Evolutionary conservation across 2,797 vertebrate species (phyloP), one percentile per base, ranked within the genome.

Genomic region (Thaleichthys pacificus): DNA sequence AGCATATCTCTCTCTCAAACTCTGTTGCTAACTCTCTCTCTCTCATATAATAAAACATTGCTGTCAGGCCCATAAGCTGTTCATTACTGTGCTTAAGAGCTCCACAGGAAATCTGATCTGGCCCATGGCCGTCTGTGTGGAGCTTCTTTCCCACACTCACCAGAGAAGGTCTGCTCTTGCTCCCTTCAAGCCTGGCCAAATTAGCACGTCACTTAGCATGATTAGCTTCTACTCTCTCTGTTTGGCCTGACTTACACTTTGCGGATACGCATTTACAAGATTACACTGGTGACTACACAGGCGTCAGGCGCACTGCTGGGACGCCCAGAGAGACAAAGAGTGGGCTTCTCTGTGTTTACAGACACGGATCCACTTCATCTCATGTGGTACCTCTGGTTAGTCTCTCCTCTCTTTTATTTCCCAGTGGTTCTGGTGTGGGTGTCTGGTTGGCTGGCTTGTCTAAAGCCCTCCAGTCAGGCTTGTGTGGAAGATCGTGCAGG

Each of bases 81-180:
- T 61, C 54, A 61, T 83, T 70, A 70, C 74, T 63, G 24, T 74
- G 66, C 49, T 61, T 22, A 47, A 80, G 67, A 64, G 78, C 66
- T 83, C 75, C 69, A 79, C 76, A 72, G 80, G 89, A 88, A 92
- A 91, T 82, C 73, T 4, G 70, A 92, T 85, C 85, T 70, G 73
- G 8, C 64, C 77, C 57, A 65, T 65, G 70, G 8, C 61, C 77
- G 15, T 54, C 67, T 66, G 72, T 89, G 84, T 80, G 77, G 85
- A 86, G 77, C 70, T 70, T 80, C 54, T 74, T 92, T 93, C 89
- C 89, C 89, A 87, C 89, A 91, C 81, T 57, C 49, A 54, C 77
- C 82, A 38, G 82, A 82, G 77, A 89, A 74, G 74, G 87, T 73
- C 76, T 70, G 77, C 14, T 73, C 78, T 56, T 47, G 61, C 79